Conservation (phyloP, 92 coral and sea anemone species). For the Actinernus sp. region DNA sequence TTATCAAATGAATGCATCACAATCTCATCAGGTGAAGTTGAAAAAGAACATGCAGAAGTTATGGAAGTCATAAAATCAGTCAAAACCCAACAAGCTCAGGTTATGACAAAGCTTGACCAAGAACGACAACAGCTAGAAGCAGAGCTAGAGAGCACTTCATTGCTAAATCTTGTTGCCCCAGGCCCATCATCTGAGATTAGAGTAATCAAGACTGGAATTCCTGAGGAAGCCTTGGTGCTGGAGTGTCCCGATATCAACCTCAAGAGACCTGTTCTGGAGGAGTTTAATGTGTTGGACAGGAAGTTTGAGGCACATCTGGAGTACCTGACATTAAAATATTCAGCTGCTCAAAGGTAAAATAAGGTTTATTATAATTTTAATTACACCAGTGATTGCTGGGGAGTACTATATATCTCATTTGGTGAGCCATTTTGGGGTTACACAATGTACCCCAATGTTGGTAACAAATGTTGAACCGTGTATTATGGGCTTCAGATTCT, state of each 20-base stretch:
- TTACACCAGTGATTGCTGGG: too few species aligned
- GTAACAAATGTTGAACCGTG: too few species aligned
- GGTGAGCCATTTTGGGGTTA: too few species aligned
- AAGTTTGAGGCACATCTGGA: slow-evolving; percentile 94
- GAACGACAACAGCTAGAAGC: slow-evolving; percentile 82
- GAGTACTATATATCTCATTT: too few species aligned
- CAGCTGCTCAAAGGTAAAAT: slow-evolving; percentile 12
- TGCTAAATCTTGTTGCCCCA: slow-evolving; percentile 45
- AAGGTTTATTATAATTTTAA: too few species aligned
- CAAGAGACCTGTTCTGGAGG: slow-evolving; percentile 76
- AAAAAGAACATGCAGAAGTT: slow-evolving; percentile 83
- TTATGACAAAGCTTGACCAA: slow-evolving; percentile 66
- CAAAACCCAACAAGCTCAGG: slow-evolving; percentile 77
- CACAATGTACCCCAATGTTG: too few species aligned
- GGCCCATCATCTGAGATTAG: slow-evolving; percentile 52
- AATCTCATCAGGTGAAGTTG: slow-evolving; percentile 56
- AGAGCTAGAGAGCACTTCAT: slow-evolving; percentile 59
- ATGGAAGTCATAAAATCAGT: slow-evolving; percentile 83
- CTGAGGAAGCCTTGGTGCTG: slow-evolving; percentile 77
- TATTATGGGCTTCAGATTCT: too few species aligned
- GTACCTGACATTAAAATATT: slow-evolving; percentile 79
- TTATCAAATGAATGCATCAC: slow-evolving; percentile 52
- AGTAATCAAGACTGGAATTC: slow-evolving; percentile 73
- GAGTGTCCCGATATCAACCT: slow-evolving; percentile 88
- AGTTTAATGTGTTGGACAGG: slow-evolving; percentile 86